Percentiles rank a stretch among this genome's conserved stretches.
Evolutionary conservation across 2,113 vertebrate genomes (phyloP).

Genomic region (Gallinago media): DNA sequence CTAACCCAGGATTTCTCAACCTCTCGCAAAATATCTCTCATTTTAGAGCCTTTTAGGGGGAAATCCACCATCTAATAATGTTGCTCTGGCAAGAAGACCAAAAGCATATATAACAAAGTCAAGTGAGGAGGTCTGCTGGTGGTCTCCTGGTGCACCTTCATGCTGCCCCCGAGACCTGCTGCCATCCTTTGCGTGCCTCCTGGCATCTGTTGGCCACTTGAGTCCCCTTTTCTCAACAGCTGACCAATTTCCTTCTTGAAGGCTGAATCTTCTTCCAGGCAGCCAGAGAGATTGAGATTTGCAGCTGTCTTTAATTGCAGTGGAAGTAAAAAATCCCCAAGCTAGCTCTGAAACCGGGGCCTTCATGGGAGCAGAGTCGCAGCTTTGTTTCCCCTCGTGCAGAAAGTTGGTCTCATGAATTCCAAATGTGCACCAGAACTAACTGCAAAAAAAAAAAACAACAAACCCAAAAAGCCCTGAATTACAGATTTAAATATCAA

Average conservation of each 20-base stretch:
- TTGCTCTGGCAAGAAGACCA: background rate
- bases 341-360: background rate
- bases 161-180: background rate
- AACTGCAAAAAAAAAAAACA: background rate
- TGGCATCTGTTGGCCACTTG: background rate
- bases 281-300: background rate
- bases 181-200: background rate
- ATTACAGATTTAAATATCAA: background rate
- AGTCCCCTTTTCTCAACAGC: background rate
- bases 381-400: background rate
- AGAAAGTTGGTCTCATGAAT: background rate
- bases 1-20: background rate
- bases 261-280: background rate
- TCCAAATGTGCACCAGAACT: background rate
- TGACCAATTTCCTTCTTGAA: constrained; percentile 14
- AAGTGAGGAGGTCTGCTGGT: background rate
- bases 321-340: constrained; percentile 18
- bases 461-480: background rate
- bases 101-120: background rate
- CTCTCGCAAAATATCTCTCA: background rate
- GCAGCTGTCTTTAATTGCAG: constrained; percentile 30
- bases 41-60: background rate
- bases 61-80: background rate
- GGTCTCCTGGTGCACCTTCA: background rate
- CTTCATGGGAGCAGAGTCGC: background rate